These are phyloP conservation scores for Coecobrya sp. DNA, from an alignment of 2,888 invertebrate species.

Conservation along the genomic window DNA sequence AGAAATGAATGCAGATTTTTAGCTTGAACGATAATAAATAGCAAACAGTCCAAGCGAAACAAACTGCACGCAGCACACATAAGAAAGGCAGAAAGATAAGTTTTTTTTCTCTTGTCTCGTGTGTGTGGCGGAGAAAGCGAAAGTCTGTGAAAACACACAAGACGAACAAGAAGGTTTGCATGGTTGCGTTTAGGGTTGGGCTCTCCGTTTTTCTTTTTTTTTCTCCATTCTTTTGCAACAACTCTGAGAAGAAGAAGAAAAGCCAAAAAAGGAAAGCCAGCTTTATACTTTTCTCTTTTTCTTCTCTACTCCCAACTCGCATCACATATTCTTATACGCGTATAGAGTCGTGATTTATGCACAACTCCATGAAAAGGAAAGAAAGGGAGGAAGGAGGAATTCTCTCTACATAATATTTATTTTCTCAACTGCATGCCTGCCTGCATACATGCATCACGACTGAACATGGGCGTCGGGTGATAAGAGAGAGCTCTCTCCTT, in stretches of 20 bases:
- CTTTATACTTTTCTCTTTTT: neutral
- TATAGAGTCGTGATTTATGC: conserved; percentile 69
- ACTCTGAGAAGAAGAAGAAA: conserved; percentile 21
- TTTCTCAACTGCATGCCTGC: neutral
- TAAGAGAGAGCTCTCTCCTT: neutral
- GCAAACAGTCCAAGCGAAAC: conserved; percentile 26
- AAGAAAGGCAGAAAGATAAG: conserved; percentile 22
- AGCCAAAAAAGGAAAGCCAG: neutral
- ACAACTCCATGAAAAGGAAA: conserved; percentile 49
- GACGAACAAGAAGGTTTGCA: neutral
- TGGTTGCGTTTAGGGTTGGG: conserved; percentile 49
- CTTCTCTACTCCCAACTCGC: conserved; percentile 13
- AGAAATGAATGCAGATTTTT: conserved; percentile 68
- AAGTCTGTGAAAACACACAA: conserved; percentile 64
- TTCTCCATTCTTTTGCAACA: neutral
- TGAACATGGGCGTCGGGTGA: neutral
- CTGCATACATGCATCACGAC: neutral
- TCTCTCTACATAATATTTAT: neutral
- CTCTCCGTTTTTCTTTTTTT: neutral
- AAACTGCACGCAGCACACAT: conserved; percentile 28
- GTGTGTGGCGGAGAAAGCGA: conserved; percentile 22
- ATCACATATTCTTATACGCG: neutral
- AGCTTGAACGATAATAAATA: conserved; percentile 65
- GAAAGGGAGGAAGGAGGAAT: conserved; percentile 2
- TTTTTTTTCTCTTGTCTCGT: neutral